Base-by-base conservation (phyloP, 2,797 vertebrate genomes). In the Chiroxiphia lanceolata region DNA sequence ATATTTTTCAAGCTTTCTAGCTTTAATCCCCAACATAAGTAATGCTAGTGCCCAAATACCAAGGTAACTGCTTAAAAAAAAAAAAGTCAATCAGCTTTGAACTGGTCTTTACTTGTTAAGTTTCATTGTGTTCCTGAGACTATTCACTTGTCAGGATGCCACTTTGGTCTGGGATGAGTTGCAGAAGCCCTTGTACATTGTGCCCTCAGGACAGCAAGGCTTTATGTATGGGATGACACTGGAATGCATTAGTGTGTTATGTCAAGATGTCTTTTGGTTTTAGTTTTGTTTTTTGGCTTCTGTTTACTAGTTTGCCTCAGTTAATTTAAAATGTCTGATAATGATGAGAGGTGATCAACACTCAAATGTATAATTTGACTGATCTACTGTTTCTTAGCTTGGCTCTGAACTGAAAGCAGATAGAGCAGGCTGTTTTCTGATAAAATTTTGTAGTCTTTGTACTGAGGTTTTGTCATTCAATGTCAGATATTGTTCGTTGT, bases 101-200 rank as follows among this genome's bases (percentile, higher is more conserved):
- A 96, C 96, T 97, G 93, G 96, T 97, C 90, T 96, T 96, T 90
- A 94, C 96, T 97, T 97, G 96, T 68, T 97, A 91, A 95, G 83
- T 91, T 96, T 93, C 92, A 94, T 88, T 97, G 83, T 97, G 47
- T 88, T 68, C 56, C 72, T 36, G 91, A 92, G 93, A 95, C 96
- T 93, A 94, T 71, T 91, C 54, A 47, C 92, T 90, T 97, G 96
- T 97, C 96, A 96, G 83, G 83, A 67, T 96, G 60, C 87, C 83
- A 65, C 85, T 83, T 68, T 61, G 92, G 86, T 76, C 57, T 81
- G 83, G 88, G 94, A 97, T 88, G 93, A 96, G 83, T 93, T 94
- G 95, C 94, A 94, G 89, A 67, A 95, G 79, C 92, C 36, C 81
- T 91, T 76, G 25, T 76, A 70, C 53, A 42, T 42, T 63, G 88